phyloP scores from a whole-genome alignment of 2,888 invertebrate genomes.

The Ornithoptera priamus region DNA sequence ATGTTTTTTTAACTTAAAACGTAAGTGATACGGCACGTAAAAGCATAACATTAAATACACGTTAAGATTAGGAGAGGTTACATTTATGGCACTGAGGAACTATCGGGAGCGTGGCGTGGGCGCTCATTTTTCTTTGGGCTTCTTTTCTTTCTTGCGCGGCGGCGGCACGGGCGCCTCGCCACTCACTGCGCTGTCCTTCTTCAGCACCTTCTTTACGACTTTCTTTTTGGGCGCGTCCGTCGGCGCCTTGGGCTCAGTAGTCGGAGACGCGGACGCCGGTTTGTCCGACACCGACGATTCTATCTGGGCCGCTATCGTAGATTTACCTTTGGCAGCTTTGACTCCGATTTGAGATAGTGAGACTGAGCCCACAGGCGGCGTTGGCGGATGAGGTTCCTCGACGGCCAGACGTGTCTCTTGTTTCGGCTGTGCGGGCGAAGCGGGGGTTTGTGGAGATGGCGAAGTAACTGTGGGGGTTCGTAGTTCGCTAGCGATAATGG shows the following conservation, averaged over 20 bases:
- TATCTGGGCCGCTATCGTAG: slow-evolving; percentile 63
- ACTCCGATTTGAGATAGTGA: slow-evolving; percentile 77
- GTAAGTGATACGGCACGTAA: slow-evolving; percentile 65
- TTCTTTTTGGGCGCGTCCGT: slow-evolving; percentile 63
- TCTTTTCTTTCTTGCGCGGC: slow-evolving; percentile 79
- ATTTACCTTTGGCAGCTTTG: slow-evolving; percentile 57
- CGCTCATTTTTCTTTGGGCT: slow-evolving; percentile 76
- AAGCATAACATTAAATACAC: slow-evolving; percentile 68
- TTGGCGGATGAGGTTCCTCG: slow-evolving; percentile 66
- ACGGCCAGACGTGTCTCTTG: slow-evolving; percentile 53
- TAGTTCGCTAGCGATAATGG: slow-evolving; percentile 74
- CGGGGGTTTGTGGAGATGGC: slow-evolving; percentile 48
- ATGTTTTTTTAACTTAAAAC: slow-evolving; percentile 55
- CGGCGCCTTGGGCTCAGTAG: slow-evolving; percentile 36
- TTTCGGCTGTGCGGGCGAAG: slow-evolving; percentile 33
- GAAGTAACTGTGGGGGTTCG: slow-evolving; percentile 57
- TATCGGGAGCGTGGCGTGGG: slow-evolving; percentile 51
- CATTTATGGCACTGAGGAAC: slow-evolving; percentile 76
- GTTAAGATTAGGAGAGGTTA: slow-evolving; percentile 61
- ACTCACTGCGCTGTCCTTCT: slow-evolving; percentile 65
- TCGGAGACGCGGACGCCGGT: slow-evolving; percentile 31
- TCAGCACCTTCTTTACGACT: slow-evolving; percentile 73
- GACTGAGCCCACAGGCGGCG: slow-evolving; percentile 74
- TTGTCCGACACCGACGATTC: slow-evolving; percentile 63
- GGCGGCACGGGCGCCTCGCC: slow-evolving; percentile 75